Evolutionary conservation across 92 coral and sea anemone species (phyloP).

Genomic region (Palythoa heliodiscus): DNA sequence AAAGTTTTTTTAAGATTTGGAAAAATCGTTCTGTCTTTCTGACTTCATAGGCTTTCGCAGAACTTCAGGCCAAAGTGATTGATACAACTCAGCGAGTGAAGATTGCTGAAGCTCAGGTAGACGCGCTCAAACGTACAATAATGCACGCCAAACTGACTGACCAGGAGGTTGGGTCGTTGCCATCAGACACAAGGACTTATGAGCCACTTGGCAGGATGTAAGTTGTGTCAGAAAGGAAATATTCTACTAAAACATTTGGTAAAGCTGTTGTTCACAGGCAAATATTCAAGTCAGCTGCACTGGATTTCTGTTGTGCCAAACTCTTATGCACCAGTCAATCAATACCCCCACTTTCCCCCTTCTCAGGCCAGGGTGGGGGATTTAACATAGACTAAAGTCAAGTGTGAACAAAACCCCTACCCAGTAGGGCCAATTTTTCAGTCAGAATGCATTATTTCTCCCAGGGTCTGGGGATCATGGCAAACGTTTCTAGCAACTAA

Average conservation of each 20-base stretch:
- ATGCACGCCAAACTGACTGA: conserved; percentile 94
- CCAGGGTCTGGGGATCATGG: no score
- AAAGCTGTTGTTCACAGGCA: no score
- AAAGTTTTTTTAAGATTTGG: background rate
- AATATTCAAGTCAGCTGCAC: no score
- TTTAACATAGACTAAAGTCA: no score
- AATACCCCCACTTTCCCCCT: no score
- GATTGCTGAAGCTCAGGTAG: conserved; percentile 90
- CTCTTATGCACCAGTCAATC: no score
- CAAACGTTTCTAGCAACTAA: no score
- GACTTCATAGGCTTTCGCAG: conserved; percentile 85
- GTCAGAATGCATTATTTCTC: no score
- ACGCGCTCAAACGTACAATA: conserved; percentile 82
- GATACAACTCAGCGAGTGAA: conserved; percentile 93
- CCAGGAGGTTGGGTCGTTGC: conserved; percentile 82
- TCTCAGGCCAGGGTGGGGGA: no score
- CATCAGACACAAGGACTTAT: conserved; percentile 85
- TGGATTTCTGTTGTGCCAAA: no score
- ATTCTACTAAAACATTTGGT: background rate
- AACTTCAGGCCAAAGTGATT: conserved; percentile 88
- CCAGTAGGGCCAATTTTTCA: no score
- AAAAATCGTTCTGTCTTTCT: background rate
- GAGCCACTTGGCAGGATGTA: conserved; percentile 95
- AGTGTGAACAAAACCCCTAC: no score
- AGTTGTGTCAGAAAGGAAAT: conserved; percentile 6